These are phyloP conservation scores for Burhinus bistriatus DNA, from an alignment of 2,113 vertebrate genomes.

Conservation along the genomic window DNA sequence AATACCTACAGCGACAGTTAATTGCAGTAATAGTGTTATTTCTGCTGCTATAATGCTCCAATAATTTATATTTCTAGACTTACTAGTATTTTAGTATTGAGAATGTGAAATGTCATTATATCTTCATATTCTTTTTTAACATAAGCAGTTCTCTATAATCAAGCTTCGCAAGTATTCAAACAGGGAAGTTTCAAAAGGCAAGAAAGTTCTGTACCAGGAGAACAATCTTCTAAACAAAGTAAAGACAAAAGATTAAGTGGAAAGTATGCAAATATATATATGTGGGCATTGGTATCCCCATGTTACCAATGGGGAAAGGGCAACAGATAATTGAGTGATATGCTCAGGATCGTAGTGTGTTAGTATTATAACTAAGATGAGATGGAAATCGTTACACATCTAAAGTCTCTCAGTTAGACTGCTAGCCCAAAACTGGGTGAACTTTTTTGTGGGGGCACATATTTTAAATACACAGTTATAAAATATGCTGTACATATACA, in stretches of 20 bases:
- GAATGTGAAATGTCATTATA: slow-evolving; percentile 30
- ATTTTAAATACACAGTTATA: not conserved
- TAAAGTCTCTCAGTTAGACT: not conserved
- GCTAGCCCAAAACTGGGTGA: not conserved
- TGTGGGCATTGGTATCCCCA: not conserved
- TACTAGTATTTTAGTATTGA: not conserved
- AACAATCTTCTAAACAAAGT: not conserved
- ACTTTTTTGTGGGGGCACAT: not conserved
- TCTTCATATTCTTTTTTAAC: not conserved
- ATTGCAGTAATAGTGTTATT: slow-evolving; percentile 34
- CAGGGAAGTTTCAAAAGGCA: not conserved
- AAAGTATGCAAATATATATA: not conserved
- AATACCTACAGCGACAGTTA: slow-evolving; percentile 26
- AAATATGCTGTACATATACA: not conserved
- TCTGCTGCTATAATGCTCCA: slow-evolving; percentile 30
- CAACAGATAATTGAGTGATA: not conserved
- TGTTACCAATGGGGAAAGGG: not conserved
- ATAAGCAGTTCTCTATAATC: not conserved
- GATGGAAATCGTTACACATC: not conserved
- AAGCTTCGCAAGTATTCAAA: not conserved
- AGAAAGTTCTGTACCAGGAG: not conserved
- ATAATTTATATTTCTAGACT: slow-evolving; percentile 15
- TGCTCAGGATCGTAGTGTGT: not conserved
- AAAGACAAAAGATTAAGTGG: not conserved
- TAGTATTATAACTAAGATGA: not conserved